Conservation (phyloP, 2,797 vertebrate species). For the Aplochiton taeniatus region DNA sequence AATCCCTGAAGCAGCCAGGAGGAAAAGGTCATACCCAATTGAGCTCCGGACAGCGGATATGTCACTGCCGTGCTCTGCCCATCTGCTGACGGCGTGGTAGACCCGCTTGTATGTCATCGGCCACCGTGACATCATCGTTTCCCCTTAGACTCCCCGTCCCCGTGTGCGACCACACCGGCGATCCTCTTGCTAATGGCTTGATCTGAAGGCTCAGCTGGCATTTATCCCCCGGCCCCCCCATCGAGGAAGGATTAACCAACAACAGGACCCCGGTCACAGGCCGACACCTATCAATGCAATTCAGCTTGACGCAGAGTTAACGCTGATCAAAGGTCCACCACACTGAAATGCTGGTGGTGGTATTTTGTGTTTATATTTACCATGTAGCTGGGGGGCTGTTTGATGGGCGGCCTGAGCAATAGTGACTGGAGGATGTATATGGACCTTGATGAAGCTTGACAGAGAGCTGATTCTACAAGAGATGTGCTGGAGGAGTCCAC, state of each 20-base stretch:
- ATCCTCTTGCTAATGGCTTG: conserved; percentile 19
- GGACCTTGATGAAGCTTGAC: conserved; percentile 18
- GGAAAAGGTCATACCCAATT: conserved; percentile 57
- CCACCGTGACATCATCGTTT: conserved; percentile 35
- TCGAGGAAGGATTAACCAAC: conserved; percentile 26
- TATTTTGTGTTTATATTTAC: conserved; percentile 8
- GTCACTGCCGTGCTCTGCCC: conserved; percentile 50
- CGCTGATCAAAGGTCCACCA: background rate
- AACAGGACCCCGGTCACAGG: conserved; percentile 1
- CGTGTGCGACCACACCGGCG: conserved; percentile 13
- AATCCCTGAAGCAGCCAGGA: conserved; percentile 39
- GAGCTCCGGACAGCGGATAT: conserved; percentile 46
- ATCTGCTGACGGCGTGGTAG: conserved; percentile 45
- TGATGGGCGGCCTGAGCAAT: conserved; percentile 2
- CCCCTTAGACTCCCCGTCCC: conserved; percentile 18
- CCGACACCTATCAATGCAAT: too few relatives aligned
- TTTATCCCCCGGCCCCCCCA: background rate
- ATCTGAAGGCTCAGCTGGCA: conserved; percentile 20
- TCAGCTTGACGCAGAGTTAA: too few relatives aligned
- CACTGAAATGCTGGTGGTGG: background rate
- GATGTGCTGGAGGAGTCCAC: conserved; percentile 1
- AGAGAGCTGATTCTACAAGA: conserved; percentile 33
- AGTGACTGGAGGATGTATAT: conserved; percentile 20
- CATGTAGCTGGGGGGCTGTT: conserved; percentile 1
- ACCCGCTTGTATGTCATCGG: conserved; percentile 33